These are phyloP conservation scores for Engystomops pustulosus DNA, from an alignment of 2,113 vertebrate genomes.

Conservation along the genomic window DNA sequence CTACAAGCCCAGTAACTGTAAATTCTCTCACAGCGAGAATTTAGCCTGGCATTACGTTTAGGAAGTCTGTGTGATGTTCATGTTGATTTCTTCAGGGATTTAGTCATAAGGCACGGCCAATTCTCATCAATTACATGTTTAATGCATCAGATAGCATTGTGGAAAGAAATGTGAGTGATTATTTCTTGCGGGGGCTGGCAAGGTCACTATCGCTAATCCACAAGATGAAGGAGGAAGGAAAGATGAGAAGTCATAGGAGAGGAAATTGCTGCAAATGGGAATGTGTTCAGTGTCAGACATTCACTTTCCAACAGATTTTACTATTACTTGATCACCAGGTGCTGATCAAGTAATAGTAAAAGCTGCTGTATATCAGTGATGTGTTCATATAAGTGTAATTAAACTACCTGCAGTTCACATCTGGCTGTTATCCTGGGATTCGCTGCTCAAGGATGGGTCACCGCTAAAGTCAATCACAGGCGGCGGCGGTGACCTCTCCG, in stretches of 20 bases:
- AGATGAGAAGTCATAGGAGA: background rate
- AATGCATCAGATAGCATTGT: constrained; percentile 40
- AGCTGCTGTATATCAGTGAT: too few relatives aligned
- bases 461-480: too few relatives aligned
- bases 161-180: background rate
- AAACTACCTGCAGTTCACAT: too few relatives aligned
- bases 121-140: constrained; percentile 29
- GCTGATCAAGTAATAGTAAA: too few relatives aligned
- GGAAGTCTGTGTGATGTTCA: constrained; percentile 1
- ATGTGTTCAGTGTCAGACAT: too few relatives aligned
- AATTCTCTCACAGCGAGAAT: background rate
- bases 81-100: constrained; percentile 10
- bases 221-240: background rate
- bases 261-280: too few relatives aligned
- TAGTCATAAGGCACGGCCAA: background rate
- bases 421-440: too few relatives aligned
- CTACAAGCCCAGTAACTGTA: background rate
- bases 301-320: too few relatives aligned
- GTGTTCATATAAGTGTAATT: too few relatives aligned
- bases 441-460: too few relatives aligned
- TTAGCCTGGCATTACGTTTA: constrained; percentile 12
- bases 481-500: too few relatives aligned
- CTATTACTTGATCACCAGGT: too few relatives aligned
- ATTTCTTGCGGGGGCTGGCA: constrained; percentile 23
- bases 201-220: constrained; percentile 17